Percentiles rank a stretch among this genome's conserved stretches.
Conservation (phyloP, 1,140 invertebrate genomes). For the Plectrocnemia conspersa region DNA sequence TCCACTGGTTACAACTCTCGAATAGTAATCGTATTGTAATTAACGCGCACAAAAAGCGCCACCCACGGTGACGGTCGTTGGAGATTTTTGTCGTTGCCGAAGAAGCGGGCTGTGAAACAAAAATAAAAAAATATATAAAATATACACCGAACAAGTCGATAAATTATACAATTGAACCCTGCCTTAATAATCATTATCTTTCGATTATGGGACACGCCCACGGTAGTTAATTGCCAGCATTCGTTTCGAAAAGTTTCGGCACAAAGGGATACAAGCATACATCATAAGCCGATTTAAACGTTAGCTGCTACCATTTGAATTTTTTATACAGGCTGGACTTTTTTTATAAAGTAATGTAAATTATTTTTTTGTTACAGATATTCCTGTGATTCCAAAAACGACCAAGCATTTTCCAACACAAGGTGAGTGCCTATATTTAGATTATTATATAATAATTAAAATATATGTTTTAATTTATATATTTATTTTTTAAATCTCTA, state of each 20-base stretch:
- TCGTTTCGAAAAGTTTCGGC: slow-evolving; percentile 15
- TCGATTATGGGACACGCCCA: slow-evolving; percentile 33
- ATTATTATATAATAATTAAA: no score
- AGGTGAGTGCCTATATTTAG: no score
- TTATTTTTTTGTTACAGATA: no score
- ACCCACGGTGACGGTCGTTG: not conserved
- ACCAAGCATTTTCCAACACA: no score
- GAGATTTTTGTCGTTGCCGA: not conserved
- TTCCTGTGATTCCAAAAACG: no score
- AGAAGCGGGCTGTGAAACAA: not conserved
- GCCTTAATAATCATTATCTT: slow-evolving; percentile 35
- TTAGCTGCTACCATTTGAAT: no score
- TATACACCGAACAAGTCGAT: slow-evolving; percentile 12
- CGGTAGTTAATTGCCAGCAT: slow-evolving; percentile 34
- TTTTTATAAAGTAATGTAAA: no score
- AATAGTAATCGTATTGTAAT: not conserved
- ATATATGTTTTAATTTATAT: no score
- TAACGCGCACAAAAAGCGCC: slow-evolving; percentile 4
- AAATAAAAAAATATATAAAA: slow-evolving; percentile 2
- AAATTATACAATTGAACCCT: slow-evolving; percentile 29
- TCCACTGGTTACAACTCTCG: not conserved
- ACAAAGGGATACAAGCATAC: not conserved
- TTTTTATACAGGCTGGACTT: no score
- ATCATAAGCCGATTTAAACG: no score
- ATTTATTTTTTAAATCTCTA: no score